phyloP scores from a whole-genome alignment of 2,888 invertebrate genomes.

The Pristionchus fissidentatus region DNA sequence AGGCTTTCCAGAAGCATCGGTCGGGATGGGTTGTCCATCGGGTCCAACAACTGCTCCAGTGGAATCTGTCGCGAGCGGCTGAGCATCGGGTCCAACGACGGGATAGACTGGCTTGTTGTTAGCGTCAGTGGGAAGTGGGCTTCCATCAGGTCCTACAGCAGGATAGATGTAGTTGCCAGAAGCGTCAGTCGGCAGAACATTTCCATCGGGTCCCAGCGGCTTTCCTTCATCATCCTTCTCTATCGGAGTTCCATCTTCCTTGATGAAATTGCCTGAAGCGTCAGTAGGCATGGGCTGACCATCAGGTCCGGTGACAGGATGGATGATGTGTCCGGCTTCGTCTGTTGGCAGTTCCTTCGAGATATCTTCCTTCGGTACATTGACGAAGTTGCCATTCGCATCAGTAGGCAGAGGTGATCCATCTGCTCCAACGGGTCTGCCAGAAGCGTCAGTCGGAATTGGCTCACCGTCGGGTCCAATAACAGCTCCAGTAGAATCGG shows the following conservation, averaged over 20 bases:
- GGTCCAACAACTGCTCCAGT: slow-evolving; percentile 40
- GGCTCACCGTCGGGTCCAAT: slow-evolving; percentile 58
- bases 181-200: slow-evolving; percentile 56
- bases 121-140: slow-evolving; percentile 52
- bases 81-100: slow-evolving; percentile 52
- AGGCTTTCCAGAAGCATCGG: slow-evolving; percentile 53
- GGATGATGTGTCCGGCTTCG: slow-evolving; percentile 53
- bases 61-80: slow-evolving; percentile 56
- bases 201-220: slow-evolving; percentile 51
- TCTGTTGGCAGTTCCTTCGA: slow-evolving; percentile 59
- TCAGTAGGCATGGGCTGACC: slow-evolving; percentile 49
- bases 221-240: slow-evolving; percentile 53
- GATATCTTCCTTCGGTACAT: slow-evolving; percentile 51
- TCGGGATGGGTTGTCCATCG: slow-evolving; percentile 52
- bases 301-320: slow-evolving; percentile 56
- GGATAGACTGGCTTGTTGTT: slow-evolving; percentile 52
- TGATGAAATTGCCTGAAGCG: slow-evolving; percentile 51
- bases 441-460: background rate
- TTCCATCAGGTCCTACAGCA: slow-evolving; percentile 49
- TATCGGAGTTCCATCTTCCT: slow-evolving; percentile 58
- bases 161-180: slow-evolving; percentile 51
- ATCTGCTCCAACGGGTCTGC: slow-evolving; percentile 57
- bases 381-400: slow-evolving; percentile 50
- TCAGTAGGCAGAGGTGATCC: slow-evolving; percentile 57
- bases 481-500: slow-evolving; percentile 66